These are phyloP conservation scores for Canis aureus DNA, from an alignment of 2,113 vertebrate genomes.

Conservation along the genomic window DNA sequence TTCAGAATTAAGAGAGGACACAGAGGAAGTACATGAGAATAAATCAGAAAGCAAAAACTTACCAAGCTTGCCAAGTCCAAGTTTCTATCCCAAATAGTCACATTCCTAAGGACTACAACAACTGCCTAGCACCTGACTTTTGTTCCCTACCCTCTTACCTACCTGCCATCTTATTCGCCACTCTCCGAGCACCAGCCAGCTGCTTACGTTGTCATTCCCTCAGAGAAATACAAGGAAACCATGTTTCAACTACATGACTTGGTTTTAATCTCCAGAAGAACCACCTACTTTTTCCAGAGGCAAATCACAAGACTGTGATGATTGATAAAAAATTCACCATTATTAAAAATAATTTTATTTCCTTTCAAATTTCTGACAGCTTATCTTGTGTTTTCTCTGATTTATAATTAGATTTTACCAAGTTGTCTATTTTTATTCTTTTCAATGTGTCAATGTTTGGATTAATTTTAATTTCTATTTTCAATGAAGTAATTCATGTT, in stretches of 20 bases:
- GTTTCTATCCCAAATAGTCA: neutral
- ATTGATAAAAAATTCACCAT: neutral
- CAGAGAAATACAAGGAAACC: neutral
- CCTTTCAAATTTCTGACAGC: neutral
- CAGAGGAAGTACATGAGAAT: neutral
- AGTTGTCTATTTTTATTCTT: neutral
- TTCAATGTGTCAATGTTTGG: neutral
- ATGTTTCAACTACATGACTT: neutral
- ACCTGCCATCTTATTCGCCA: neutral
- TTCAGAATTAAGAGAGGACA: neutral
- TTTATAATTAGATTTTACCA: neutral
- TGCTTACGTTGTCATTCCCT: neutral
- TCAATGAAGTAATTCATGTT: neutral
- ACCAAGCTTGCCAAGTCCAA: neutral
- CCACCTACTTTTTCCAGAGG: neutral
- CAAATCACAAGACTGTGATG: neutral
- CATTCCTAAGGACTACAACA: neutral
- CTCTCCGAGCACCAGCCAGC: neutral
- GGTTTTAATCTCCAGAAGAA: neutral
- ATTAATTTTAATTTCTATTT: neutral
- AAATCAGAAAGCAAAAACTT: neutral
- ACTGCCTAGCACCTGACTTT: neutral
- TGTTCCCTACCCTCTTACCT: neutral
- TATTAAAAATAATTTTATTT: constrained; percentile 23
- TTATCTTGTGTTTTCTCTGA: constrained; percentile 28